phyloP scores from a whole-genome alignment of 2,888 invertebrate species.

The Volucella zonaria region DNA sequence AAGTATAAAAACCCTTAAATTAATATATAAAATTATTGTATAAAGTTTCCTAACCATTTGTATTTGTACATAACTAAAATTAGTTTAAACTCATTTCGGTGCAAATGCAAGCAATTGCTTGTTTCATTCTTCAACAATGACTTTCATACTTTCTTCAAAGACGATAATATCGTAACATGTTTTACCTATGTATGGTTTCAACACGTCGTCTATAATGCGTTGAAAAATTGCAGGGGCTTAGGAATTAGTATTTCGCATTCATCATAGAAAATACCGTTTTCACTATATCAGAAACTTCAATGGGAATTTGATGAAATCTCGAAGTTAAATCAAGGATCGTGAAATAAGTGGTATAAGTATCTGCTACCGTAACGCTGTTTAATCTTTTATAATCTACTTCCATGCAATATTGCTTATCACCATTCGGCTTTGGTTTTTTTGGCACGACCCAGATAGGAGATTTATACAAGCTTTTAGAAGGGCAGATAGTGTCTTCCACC shows the following conservation, averaged over 20 bases:
- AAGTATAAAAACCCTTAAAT: no score
- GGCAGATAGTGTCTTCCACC: constrained; percentile 77
- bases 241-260: constrained; percentile 67
- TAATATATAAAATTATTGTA: no score
- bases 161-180: constrained; percentile 28
- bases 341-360: constrained; percentile 15
- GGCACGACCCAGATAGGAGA: constrained; percentile 75
- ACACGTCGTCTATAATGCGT: constrained; percentile 72
- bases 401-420: constrained; percentile 3
- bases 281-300: constrained; percentile 39
- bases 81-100: no score
- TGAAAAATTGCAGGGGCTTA: constrained; percentile 68
- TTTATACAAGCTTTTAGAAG: constrained; percentile 76
- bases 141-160: no score
- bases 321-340: constrained; percentile 53
- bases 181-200: constrained; percentile 57
- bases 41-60: no score
- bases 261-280: constrained; percentile 63
- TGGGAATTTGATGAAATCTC: constrained; percentile 57
- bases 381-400: no score
- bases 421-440: constrained; percentile 62
- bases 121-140: no score
- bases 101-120: no score
- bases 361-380: no score
- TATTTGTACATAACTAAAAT: no score